A percentile compares a stretch with the other conserved stretches of the same genome.
Conservation (phyloP, 2,797 vertebrate species). For the Myiotriccus ornatus region DNA sequence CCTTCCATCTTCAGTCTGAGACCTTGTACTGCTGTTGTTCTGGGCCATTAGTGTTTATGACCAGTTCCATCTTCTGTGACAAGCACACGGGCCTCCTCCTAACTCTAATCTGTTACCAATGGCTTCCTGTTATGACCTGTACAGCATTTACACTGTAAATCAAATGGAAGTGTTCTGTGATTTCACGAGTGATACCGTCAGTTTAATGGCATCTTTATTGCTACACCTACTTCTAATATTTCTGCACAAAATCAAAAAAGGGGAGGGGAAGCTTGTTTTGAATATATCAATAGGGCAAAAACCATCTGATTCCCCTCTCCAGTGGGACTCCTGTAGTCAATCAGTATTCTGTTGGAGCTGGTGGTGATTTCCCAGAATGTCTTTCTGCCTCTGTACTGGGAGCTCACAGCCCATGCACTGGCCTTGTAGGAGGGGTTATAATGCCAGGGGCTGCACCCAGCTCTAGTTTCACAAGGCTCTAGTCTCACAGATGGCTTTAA, state of each 20-base stretch:
- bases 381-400: background rate
- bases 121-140: constrained; percentile 20
- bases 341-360: background rate
- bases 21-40: background rate
- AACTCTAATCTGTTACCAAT: background rate
- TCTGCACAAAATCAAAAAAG: background rate
- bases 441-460: background rate
- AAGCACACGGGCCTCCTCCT: background rate
- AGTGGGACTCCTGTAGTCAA: background rate
- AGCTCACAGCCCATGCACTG: background rate
- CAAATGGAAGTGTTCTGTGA: background rate
- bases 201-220: background rate
- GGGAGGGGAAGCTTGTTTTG: background rate
- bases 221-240: background rate
- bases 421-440: background rate
- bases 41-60: background rate
- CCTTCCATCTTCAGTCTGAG: background rate
- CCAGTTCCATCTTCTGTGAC: background rate
- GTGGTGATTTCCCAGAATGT: background rate
- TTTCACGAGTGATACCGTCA: background rate
- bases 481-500: background rate
- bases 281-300: background rate
- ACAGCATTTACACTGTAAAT: background rate
- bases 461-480: background rate
- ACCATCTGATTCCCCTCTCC: background rate